These are phyloP conservation scores for Brachyopa scutellaris DNA, from an alignment of 2,888 invertebrate genomes.

Conservation along the genomic window DNA sequence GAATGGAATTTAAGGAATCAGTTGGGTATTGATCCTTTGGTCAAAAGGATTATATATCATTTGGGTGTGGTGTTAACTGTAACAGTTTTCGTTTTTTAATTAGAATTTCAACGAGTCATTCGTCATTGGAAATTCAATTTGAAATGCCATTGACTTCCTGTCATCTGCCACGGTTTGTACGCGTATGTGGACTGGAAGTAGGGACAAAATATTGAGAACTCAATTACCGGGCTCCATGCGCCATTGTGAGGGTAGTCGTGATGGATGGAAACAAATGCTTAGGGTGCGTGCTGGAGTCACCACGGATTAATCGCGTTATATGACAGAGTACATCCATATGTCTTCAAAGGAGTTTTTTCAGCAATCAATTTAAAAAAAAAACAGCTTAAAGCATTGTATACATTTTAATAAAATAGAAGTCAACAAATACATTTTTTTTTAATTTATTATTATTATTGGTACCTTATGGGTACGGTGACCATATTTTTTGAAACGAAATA, in stretches of 20 bases:
- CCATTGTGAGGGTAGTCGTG: conserved; percentile 27
- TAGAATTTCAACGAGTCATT: conserved; percentile 56
- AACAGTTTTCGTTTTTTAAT: conserved; percentile 45
- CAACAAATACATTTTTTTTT: background rate
- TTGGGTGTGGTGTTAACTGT: conserved; percentile 41
- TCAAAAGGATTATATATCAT: conserved; percentile 65
- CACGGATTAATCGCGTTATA: conserved; percentile 1
- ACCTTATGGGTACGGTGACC: too few species aligned
- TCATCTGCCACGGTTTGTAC: conserved; percentile 41
- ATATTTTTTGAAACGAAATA: too few species aligned
- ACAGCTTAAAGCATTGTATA: too few species aligned
- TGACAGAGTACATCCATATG: background rate
- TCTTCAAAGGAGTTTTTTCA: too few species aligned
- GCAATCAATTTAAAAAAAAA: too few species aligned
- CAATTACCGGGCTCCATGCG: conserved; percentile 38
- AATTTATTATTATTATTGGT: too few species aligned
- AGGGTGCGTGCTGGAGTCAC: conserved; percentile 4
- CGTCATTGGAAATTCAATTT: conserved; percentile 36
- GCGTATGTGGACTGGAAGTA: background rate
- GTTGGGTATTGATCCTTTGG: conserved; percentile 52
- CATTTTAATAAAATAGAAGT: background rate
- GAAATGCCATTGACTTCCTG: conserved; percentile 54
- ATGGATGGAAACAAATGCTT: conserved; percentile 45
- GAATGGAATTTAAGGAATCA: conserved; percentile 18
- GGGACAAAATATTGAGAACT: conserved; percentile 27